Percentiles rank a stretch among this genome's conserved stretches.
phyloP scores from a whole-genome alignment of 2,797 vertebrate genomes.

The Pygocentrus nattereri region DNA sequence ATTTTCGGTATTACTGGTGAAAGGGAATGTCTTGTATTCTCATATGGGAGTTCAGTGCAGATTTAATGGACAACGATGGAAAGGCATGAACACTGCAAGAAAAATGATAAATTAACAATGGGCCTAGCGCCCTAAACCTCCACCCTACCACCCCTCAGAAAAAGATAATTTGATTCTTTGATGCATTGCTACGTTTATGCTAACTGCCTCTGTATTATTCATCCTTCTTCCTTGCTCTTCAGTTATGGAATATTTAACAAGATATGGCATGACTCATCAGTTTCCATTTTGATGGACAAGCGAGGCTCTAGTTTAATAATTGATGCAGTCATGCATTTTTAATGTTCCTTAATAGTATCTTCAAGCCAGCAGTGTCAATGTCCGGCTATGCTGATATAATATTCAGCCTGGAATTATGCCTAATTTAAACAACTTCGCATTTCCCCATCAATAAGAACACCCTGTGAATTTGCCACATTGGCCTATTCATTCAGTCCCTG shows the following conservation, averaged over 20 bases:
- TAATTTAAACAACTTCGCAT: conserved; percentile 15
- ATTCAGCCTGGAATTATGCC: conserved; percentile 7
- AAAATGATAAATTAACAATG: conserved; percentile 14
- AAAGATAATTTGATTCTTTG: conserved; percentile 16
- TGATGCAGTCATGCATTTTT: conserved; percentile 43
- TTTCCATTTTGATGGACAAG: conserved; percentile 32
- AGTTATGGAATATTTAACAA: conserved; percentile 30
- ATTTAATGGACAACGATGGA: conserved; percentile 20
- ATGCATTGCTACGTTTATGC: conserved; percentile 22
- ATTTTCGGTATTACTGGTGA: conserved; percentile 43
- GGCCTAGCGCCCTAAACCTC: neutral
- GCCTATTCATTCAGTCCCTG: neutral
- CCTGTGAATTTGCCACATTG: neutral
- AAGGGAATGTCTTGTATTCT: conserved; percentile 31
- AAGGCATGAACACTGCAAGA: neutral
- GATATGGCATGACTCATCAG: conserved; percentile 33
- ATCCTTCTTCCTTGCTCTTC: neutral
- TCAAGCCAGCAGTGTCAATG: conserved; percentile 2
- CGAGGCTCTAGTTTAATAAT: conserved; percentile 41
- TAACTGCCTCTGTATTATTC: conserved; percentile 26
- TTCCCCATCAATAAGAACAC: neutral
- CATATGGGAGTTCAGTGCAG: conserved; percentile 7
- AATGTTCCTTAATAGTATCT: conserved; percentile 33
- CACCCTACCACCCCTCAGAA: neutral
- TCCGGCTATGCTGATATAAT: neutral